Percentiles rank a stretch among this genome's conserved stretches.
These are phyloP conservation scores for Patella vulgata DNA, from an alignment of 1,140 invertebrate genomes.

Conservation along the genomic window DNA sequence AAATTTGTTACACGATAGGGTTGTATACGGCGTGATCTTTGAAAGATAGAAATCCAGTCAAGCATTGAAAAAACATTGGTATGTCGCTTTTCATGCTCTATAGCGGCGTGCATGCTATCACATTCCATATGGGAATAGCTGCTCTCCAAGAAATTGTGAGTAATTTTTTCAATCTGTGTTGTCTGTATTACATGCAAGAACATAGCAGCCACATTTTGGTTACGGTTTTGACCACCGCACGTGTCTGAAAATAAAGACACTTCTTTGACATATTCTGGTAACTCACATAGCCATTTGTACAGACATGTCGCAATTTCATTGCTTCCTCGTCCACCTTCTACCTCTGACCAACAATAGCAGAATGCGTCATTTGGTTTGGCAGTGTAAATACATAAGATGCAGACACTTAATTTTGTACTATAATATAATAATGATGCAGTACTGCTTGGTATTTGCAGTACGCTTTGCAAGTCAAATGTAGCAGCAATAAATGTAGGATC, in stretches of 20 bases:
- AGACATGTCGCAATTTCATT: slow-evolving; percentile 26
- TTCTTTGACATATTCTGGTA: neutral
- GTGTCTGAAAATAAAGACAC: slow-evolving; percentile 55
- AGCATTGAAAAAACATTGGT: slow-evolving; percentile 17
- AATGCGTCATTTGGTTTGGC: slow-evolving; percentile 23
- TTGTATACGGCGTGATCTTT: slow-evolving; percentile 15
- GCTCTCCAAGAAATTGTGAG: slow-evolving; percentile 47
- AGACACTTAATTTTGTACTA: slow-evolving; percentile 39
- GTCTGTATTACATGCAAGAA: neutral
- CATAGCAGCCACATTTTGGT: slow-evolving; percentile 6
- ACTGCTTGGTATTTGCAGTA: slow-evolving; percentile 28
- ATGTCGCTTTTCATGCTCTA: slow-evolving; percentile 36
- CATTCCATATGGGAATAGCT: slow-evolving; percentile 49
- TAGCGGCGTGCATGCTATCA: slow-evolving; percentile 45
- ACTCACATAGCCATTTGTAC: neutral
- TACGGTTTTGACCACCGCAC: slow-evolving; percentile 46
- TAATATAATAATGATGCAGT: slow-evolving; percentile 47
- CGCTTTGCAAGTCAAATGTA: slow-evolving; percentile 38
- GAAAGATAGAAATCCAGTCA: slow-evolving; percentile 29
- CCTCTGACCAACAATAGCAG: slow-evolving; percentile 48
- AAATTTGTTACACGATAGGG: slow-evolving; percentile 19
- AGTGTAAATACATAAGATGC: slow-evolving; percentile 40
- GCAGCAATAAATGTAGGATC: slow-evolving; percentile 1
- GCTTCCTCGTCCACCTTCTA: slow-evolving; percentile 33
- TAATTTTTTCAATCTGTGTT: neutral